Conservation (phyloP, 2,113 vertebrate genomes). For the Hirundichthys speculiger region DNA sequence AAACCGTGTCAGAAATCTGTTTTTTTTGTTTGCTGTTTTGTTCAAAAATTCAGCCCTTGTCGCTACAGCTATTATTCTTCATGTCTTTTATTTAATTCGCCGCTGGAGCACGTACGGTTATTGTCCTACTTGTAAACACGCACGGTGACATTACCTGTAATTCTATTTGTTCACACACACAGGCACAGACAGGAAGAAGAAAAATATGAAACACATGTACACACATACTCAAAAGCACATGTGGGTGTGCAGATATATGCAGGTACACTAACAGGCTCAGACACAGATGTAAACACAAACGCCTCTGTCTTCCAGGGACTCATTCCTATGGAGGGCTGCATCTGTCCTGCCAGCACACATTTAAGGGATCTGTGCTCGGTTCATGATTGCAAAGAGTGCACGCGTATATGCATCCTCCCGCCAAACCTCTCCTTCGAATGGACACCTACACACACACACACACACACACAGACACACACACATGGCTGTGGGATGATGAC, state of each 20-base stretch:
- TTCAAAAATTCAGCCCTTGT: no score
- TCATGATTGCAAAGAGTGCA: conserved; percentile 56
- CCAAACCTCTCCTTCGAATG: conserved; percentile 34
- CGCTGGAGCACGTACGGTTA: no score
- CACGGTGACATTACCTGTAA: no score
- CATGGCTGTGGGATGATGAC: conserved; percentile 54
- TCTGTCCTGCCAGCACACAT: conserved; percentile 73
- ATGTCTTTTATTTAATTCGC: no score
- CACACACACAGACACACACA: conserved; percentile 39
- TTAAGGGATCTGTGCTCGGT: conserved; percentile 58
- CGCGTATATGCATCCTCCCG: conserved; percentile 40
- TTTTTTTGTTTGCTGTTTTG: no score
- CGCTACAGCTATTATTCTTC: no score
- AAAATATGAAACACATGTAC: no score
- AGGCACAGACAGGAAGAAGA: no score
- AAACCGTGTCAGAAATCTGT: no score
- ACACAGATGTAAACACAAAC: conserved; percentile 13
- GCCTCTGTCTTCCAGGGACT: conserved; percentile 35
- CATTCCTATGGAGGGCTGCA: conserved; percentile 46
- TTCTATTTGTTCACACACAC: no score
- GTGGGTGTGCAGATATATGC: neutral
- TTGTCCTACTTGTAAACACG: no score
- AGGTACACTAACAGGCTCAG: neutral
- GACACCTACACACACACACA: conserved; percentile 33
- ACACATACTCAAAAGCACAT: neutral